phyloP scores from a whole-genome alignment of 37 sponge, comb jelly and placozoan species.

The Oopsacas minuta region DNA sequence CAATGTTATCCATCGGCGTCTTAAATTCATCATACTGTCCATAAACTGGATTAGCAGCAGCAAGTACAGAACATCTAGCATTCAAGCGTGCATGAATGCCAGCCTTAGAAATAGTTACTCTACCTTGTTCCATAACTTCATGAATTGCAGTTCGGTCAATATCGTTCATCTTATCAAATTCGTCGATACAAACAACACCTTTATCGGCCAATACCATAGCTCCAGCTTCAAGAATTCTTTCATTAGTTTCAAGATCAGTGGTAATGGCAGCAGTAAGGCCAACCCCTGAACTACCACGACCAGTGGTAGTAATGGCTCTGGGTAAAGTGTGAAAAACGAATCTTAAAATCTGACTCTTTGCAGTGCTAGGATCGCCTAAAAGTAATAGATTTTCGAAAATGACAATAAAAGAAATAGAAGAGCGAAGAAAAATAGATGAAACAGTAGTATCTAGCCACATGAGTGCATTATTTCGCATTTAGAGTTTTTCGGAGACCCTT shows the following conservation, averaged over 20 bases:
- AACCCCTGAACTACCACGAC: slow-evolving; percentile 91
- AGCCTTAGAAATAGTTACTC: slow-evolving; percentile 95
- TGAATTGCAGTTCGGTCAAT: slow-evolving; percentile 97
- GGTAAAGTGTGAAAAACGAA: slow-evolving; percentile 87
- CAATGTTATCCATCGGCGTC: slow-evolving; percentile 98
- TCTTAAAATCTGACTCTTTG: slow-evolving; percentile 25
- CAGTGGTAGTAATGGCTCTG: slow-evolving; percentile 93
- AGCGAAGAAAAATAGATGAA: too few species aligned
- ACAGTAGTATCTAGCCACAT: too few species aligned
- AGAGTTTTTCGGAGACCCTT: too few species aligned
- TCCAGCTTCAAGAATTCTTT: slow-evolving; percentile 78
- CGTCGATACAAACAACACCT: slow-evolving; percentile 98
- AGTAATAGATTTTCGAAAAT: too few species aligned
- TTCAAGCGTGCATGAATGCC: slow-evolving; percentile 97
- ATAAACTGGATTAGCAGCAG: slow-evolving; percentile 99
- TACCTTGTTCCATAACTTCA: slow-evolving; percentile 98
- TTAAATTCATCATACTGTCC: slow-evolving; percentile 98
- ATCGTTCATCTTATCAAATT: slow-evolving; percentile 99
- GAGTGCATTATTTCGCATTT: too few species aligned
- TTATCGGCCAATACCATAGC: slow-evolving; percentile 99
- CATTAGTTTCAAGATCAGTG: slow-evolving; percentile 85
- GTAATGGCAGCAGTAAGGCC: slow-evolving; percentile 98
- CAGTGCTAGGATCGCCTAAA: slow-evolving; percentile 11
- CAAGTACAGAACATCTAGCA: slow-evolving; percentile 89
- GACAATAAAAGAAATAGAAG: too few species aligned